Evolutionary conservation across 2,888 invertebrate species (phyloP).

Genomic region (Dexiosoma caninum): DNA sequence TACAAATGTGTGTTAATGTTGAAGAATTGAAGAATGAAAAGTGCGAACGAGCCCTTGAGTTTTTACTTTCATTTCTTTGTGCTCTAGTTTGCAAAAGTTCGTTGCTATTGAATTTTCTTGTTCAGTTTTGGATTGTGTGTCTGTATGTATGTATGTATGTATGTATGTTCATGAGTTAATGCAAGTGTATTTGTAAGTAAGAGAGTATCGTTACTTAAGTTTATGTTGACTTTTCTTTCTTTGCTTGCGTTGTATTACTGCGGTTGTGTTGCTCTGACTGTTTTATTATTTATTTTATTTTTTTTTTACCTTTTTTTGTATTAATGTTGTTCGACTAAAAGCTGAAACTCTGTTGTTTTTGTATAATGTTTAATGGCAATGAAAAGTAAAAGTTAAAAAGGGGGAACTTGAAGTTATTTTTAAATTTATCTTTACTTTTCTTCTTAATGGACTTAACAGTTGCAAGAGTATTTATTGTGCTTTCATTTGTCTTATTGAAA

Average conservation of each 20-base stretch:
- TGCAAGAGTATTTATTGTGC: slow-evolving; percentile 19
- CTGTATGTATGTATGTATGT: background rate
- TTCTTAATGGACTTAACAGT: slow-evolving; percentile 27
- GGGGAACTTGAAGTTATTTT: slow-evolving; percentile 53
- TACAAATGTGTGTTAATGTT: slow-evolving; percentile 24
- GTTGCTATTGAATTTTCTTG: slow-evolving; percentile 58
- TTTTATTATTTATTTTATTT: slow-evolving; percentile 2
- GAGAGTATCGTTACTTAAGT: background rate
- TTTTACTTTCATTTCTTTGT: slow-evolving; percentile 76
- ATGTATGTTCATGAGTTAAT: background rate
- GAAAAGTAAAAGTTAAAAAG: slow-evolving; percentile 62
- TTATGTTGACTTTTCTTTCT: no score
- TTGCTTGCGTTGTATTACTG: slow-evolving; percentile 12
- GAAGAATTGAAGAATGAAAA: slow-evolving; percentile 67
- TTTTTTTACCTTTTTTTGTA: background rate
- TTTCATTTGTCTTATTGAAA: slow-evolving; percentile 35
- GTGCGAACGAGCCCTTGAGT: slow-evolving; percentile 77
- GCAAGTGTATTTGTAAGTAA: background rate
- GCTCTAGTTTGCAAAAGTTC: slow-evolving; percentile 63
- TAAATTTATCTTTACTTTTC: slow-evolving; percentile 21
- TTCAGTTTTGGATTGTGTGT: background rate
- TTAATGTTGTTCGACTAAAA: slow-evolving; percentile 12
- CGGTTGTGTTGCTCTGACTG: background rate
- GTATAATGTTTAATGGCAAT: slow-evolving; percentile 52
- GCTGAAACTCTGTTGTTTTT: background rate